Conservation (phyloP, 2,797 vertebrate species). For the Falco berigora region DNA sequence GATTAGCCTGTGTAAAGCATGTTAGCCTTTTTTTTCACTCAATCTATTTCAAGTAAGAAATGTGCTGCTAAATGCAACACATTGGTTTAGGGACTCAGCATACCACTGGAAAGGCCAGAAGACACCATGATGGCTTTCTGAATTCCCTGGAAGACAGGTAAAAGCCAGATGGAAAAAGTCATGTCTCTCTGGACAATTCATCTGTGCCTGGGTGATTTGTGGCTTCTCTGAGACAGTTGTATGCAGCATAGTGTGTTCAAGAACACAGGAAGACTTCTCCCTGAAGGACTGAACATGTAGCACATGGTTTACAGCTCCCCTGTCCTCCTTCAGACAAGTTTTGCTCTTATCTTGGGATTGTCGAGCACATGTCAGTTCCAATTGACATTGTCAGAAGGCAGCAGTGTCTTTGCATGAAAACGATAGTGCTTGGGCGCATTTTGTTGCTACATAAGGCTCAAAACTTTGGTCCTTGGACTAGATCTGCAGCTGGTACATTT, state of each 20-base stretch:
- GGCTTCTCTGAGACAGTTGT: not conserved
- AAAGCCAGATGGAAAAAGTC: not conserved
- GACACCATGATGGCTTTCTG: not conserved
- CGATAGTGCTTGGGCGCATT: not conserved
- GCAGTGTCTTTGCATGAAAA: not conserved
- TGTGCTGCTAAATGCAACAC: not conserved
- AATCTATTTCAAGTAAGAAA: not conserved
- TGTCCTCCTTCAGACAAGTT: not conserved
- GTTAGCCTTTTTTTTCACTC: not conserved
- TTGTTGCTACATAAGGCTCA: not conserved
- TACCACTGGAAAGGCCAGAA: not conserved
- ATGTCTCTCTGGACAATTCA: rapidly evolving
- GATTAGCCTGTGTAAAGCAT: not conserved
- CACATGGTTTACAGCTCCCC: not conserved
- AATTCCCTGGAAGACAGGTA: not conserved
- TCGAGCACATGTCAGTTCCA: not conserved
- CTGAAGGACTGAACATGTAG: not conserved
- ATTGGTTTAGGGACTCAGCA: not conserved
- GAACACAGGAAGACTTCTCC: not conserved
- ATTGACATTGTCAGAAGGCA: not conserved
- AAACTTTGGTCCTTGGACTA: not conserved
- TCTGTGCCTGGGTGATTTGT: not conserved
- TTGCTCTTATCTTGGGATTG: not conserved
- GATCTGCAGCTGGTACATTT: not conserved
- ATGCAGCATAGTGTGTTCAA: not conserved